Evolutionary conservation across 2,113 vertebrate genomes (phyloP).

Genomic region (Triplophysa tibetana): DNA sequence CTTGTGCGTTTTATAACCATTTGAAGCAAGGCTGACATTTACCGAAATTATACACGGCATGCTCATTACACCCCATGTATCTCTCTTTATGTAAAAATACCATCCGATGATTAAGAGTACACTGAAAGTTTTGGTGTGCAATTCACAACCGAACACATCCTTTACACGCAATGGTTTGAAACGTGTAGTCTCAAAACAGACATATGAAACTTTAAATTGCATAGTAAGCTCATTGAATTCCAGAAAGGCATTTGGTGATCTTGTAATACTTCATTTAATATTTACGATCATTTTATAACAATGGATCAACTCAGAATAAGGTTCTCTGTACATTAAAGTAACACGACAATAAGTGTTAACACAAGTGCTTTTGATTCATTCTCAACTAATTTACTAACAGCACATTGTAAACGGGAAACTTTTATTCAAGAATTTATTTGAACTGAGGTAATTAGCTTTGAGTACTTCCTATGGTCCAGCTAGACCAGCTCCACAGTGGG

Average conservation of each 20-base stretch:
- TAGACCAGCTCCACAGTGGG: neutral
- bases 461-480: neutral
- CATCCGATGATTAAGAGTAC: constrained; percentile 21
- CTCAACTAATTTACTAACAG: neutral
- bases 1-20: constrained; percentile 17
- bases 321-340: neutral
- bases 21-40: constrained; percentile 35
- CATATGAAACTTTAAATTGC: neutral
- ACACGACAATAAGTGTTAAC: neutral
- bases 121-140: constrained; percentile 20
- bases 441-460: neutral
- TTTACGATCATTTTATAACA: neutral
- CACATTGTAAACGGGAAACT: neutral
- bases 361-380: neutral
- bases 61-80: constrained; percentile 28
- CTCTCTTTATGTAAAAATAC: constrained; percentile 34
- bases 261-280: neutral
- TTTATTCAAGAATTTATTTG: neutral
- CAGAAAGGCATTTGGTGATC: neutral
- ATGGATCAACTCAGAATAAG: neutral
- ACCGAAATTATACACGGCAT: constrained; percentile 29
- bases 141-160: neutral
- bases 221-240: neutral
- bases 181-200: neutral
- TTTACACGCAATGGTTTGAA: neutral